Evolutionary conservation across 2,113 vertebrate genomes (phyloP).

Genomic region (Entomyzon cyanotis): DNA sequence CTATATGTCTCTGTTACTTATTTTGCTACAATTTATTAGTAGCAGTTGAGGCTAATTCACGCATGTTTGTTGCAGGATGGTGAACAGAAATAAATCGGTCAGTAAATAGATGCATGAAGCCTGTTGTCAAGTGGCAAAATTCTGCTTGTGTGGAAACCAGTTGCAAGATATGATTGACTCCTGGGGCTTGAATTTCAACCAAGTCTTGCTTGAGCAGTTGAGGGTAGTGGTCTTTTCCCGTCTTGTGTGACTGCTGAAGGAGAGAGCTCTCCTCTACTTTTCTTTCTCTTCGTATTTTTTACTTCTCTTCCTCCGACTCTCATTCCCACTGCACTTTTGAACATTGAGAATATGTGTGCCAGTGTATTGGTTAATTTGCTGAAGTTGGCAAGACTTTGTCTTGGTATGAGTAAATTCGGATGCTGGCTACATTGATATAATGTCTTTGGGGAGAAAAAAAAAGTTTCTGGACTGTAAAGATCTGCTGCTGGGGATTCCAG

Average conservation of each 20-base stretch:
- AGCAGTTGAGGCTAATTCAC: not conserved
- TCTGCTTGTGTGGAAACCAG: not conserved
- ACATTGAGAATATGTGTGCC: not conserved
- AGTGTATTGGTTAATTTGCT: not conserved
- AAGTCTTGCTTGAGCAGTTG: not conserved
- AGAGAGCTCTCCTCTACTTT: not conserved
- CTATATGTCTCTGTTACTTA: not conserved
- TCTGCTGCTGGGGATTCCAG: not conserved
- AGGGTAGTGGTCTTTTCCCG: not conserved
- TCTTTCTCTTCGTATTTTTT: not conserved
- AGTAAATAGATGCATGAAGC: not conserved
- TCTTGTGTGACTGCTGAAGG: not conserved
- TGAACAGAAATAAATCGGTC: not conserved
- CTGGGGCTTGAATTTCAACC: not conserved
- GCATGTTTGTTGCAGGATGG: not conserved
- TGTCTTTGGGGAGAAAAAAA: not conserved
- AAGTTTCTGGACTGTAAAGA: not conserved
- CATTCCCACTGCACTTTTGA: not conserved
- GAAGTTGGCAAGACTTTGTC: not conserved
- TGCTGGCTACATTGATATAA: not conserved
- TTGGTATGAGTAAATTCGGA: not conserved
- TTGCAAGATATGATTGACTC: not conserved
- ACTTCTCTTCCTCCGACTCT: not conserved
- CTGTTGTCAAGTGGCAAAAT: not conserved
- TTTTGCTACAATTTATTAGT: not conserved